Evolutionary conservation across 2,888 invertebrate species (phyloP), one percentile per base, ranked within the genome.

Genomic region (Drosophila stalkeri): DNA sequence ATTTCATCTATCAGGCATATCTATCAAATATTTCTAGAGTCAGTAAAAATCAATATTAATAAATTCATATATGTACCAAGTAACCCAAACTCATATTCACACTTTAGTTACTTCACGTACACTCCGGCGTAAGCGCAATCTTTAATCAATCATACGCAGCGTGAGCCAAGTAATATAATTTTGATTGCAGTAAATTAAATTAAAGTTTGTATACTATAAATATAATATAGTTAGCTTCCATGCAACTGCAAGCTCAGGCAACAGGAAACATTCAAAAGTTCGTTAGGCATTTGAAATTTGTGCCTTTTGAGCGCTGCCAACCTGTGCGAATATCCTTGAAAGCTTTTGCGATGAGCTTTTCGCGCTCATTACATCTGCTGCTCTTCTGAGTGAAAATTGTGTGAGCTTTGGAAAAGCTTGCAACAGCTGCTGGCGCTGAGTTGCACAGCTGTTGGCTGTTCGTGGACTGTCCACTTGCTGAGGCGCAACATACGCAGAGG

Each of bases 221-320:
- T n/a, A n/a, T n/a, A n/a, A n/a, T n/a, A n/a, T n/a, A n/a, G n/a
- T n/a, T n/a, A n/a, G n/a, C n/a, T n/a, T n/a, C n/a, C n/a, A n/a
- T n/a, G n/a, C n/a, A n/a, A n/a, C n/a, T n/a, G n/a, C 31, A 16
- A 16, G 3, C 16, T 1, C 9, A 31, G 14, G 27, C 1, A 31
- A 18, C 14, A 16, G 14, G 27, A 3, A 31, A 18, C 14, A 16
- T 43, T 33, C 33, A 11, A 56, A 33, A 33, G 9, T 31, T 43
- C 56, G 18, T 18, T 35, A 6, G 8, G 7, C 27, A 16, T 46
- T 46, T 37, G 23, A 46, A 59, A 46, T 35, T 23, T n/a, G n/a
- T 1, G 12, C 12, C 12, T 35, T 51, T 33, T 12, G 5, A 1
- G 72, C 2, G 43, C 81, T 82, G 72, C 61, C 82, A 79, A 82